phyloP scores from a whole-genome alignment of 2,113 vertebrate species.

The Chaetodon auriga region DNA sequence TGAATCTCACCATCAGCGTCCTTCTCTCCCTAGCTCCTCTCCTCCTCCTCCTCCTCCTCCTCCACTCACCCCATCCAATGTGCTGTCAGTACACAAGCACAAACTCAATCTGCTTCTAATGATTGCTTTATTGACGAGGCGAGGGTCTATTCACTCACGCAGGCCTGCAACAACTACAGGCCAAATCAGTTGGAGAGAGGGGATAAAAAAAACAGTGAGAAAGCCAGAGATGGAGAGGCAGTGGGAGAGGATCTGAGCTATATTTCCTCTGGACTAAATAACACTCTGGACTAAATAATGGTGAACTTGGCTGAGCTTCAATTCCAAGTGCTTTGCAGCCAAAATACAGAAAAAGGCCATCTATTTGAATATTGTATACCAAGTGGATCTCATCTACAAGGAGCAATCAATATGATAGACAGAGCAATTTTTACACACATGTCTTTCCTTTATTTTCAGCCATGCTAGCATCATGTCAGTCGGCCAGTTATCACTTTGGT shows the following conservation, averaged over 20 bases:
- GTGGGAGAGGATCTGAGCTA: conserved; percentile 36
- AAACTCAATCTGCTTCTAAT: conserved; percentile 82
- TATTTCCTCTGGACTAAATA: conserved; percentile 59
- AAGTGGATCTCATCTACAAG: conserved; percentile 11
- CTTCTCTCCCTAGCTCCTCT: conserved; percentile 27
- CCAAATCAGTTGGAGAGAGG: conserved; percentile 70
- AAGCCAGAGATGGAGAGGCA: conserved; percentile 26
- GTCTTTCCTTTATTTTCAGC: not conserved
- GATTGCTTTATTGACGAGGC: conserved; percentile 80
- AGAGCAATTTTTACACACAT: not conserved
- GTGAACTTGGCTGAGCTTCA: conserved; percentile 48
- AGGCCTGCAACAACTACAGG: conserved; percentile 64
- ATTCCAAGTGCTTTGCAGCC: conserved; percentile 8
- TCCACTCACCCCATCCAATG: conserved; percentile 44
- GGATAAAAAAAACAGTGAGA: conserved; percentile 33
- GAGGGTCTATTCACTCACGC: conserved; percentile 73
- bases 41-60: conserved; percentile 26
- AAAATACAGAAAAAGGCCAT: conserved; percentile 21
- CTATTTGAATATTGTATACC: not conserved
- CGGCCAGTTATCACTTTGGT: not conserved
- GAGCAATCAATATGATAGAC: not conserved
- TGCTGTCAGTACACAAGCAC: conserved; percentile 69
- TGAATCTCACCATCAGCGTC: conserved; percentile 58
- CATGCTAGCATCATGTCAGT: not conserved
- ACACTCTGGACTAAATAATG: conserved; percentile 46